Evolutionary conservation across 2,888 invertebrate species (phyloP).

Genomic region (Phaedon cochleariae): DNA sequence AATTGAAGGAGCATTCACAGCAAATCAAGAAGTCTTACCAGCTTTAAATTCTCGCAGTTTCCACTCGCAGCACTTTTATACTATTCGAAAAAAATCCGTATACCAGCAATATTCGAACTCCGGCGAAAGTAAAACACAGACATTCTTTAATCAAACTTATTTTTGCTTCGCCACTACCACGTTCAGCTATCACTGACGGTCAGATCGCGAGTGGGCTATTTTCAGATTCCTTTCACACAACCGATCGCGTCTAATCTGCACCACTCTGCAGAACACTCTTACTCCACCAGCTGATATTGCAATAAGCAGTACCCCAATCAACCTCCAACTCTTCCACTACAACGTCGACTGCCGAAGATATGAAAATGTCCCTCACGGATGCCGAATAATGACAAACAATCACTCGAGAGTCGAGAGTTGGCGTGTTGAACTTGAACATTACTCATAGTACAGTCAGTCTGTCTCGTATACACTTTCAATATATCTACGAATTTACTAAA

Average conservation of each 20-base stretch:
- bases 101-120: neutral
- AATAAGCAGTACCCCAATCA: no score
- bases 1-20: no score
- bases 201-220: constrained; percentile 23
- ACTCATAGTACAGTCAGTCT: neutral
- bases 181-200: constrained; percentile 30
- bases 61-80: neutral
- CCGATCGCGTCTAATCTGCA: constrained; percentile 14
- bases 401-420: neutral
- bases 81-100: neutral
- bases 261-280: constrained; percentile 7
- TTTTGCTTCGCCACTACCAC: constrained; percentile 1
- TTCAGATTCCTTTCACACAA: constrained; percentile 32
- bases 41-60: neutral
- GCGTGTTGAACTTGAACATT: neutral
- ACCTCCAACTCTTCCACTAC: no score
- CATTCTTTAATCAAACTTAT: neutral
- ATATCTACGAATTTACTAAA: no score
- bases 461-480: no score
- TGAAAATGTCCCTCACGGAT: neutral
- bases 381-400: neutral
- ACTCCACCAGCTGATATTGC: constrained; percentile 6
- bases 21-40: neutral
- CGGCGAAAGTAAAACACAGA: neutral
- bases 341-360: neutral